phyloP scores from a whole-genome alignment of 2,888 invertebrate species.

The Hyppa rectilinea region DNA sequence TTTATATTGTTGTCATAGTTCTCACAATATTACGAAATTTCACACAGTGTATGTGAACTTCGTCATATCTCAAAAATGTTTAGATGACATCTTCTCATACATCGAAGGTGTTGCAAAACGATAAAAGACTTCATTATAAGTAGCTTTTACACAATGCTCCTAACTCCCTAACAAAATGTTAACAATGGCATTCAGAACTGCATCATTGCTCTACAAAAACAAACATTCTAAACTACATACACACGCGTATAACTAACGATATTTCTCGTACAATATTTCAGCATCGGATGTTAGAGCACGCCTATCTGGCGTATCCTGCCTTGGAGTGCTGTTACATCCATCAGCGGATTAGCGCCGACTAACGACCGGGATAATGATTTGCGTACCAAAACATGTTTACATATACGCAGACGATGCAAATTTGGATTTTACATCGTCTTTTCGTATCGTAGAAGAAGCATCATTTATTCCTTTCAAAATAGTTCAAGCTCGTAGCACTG shows the following conservation, averaged over 20 bases:
- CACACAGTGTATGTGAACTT: background rate
- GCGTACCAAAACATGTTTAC: slow-evolving; percentile 57
- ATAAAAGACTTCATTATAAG: background rate
- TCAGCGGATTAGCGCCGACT: slow-evolving; percentile 60
- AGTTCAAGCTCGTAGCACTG: slow-evolving; percentile 20
- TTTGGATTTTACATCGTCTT: slow-evolving; percentile 20
- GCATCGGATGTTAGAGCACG: slow-evolving; percentile 41
- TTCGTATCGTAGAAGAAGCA: background rate
- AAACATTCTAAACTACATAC: slow-evolving; percentile 8
- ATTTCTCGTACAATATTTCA: slow-evolving; percentile 46
- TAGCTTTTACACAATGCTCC: background rate
- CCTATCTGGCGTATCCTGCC: slow-evolving; percentile 53
- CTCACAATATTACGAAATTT: background rate
- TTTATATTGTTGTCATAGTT: background rate
- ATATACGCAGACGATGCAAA: slow-evolving; percentile 45
- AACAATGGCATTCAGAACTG: background rate
- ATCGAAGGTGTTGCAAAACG: background rate
- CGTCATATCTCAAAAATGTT: background rate
- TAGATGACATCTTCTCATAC: background rate
- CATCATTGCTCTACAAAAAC: background rate
- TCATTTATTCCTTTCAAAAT: background rate
- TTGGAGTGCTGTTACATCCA: slow-evolving; percentile 55
- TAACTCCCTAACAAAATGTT: background rate
- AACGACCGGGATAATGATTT: slow-evolving; percentile 61
- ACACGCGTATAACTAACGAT: slow-evolving; percentile 23